phyloP scores from a whole-genome alignment of 2,888 invertebrate species.

The Oxytorus armatus region DNA sequence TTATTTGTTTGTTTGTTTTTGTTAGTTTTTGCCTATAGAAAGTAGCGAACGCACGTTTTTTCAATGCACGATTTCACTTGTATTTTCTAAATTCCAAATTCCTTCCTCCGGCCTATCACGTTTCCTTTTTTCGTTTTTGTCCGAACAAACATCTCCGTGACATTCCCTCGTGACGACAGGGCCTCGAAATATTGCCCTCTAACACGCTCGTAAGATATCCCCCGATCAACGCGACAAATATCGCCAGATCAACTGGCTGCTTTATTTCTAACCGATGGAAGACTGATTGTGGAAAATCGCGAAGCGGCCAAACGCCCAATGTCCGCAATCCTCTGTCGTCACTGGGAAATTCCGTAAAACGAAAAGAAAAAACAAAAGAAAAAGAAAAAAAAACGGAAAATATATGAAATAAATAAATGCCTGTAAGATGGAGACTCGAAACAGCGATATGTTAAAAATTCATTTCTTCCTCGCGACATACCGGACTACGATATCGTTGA shows the following conservation, averaged over 20 bases:
- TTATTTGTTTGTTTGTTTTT: too few relatives aligned
- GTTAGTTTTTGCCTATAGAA: too few relatives aligned
- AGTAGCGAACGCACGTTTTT: too few relatives aligned
- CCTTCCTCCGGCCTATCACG: too few relatives aligned
- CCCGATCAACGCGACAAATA: slow-evolving; percentile 11
- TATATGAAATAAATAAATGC: too few relatives aligned
- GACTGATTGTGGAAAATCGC: slow-evolving; percentile 50
- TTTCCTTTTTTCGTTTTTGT: too few relatives aligned
- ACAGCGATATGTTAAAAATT: not conserved
- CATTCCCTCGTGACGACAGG: slow-evolving; percentile 2
- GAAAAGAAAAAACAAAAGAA: slow-evolving; percentile 1
- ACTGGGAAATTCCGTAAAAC: slow-evolving; percentile 20
- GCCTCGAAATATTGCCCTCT: not conserved
- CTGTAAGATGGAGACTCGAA: slow-evolving; percentile 45
- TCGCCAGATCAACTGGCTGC: slow-evolving; percentile 12
- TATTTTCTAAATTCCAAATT: too few relatives aligned
- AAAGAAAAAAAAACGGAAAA: not conserved
- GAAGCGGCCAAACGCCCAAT: slow-evolving; percentile 1
- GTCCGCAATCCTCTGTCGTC: slow-evolving; percentile 26
- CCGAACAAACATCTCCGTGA: not conserved
- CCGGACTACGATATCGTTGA: too few relatives aligned
- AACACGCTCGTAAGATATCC: slow-evolving; percentile 20
- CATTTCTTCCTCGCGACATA: too few relatives aligned
- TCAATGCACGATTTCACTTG: too few relatives aligned
- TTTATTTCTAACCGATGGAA: slow-evolving; percentile 53